A percentile compares a stretch with the other conserved stretches of the same genome.
Evolutionary conservation across 2,113 vertebrate species (phyloP).

Genomic region (Hylia prasina): DNA sequence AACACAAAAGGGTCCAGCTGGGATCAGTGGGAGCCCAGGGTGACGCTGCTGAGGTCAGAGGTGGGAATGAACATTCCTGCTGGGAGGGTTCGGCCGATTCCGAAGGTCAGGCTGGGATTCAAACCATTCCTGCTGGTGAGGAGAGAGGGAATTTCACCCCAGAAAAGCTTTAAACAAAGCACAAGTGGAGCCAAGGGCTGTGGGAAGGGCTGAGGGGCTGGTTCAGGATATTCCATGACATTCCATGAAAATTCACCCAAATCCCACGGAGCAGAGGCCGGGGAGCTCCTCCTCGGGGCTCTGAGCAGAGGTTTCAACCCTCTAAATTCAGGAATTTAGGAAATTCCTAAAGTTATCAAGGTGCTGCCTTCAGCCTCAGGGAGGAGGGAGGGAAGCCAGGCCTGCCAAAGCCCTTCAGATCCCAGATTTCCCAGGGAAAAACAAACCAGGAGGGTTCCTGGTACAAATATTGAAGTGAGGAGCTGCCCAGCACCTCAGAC

Average conservation of each 20-base stretch:
- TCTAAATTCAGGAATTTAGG: too few relatives aligned
- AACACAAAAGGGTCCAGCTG: not conserved
- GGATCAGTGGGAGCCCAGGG: not conserved
- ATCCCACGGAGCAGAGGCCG: not conserved
- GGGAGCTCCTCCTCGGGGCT: not conserved
- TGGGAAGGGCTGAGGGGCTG: not conserved
- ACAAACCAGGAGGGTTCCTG: not conserved
- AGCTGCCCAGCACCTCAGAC: not conserved
- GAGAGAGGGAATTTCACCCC: not conserved
- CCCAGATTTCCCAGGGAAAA: not conserved
- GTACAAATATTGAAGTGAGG: rapidly evolving
- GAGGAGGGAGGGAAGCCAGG: not conserved
- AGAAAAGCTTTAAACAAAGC: not conserved
- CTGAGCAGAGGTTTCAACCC: not conserved
- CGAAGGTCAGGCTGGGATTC: not conserved
- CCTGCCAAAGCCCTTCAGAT: not conserved
- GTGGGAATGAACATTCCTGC: not conserved
- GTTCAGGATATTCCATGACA: not conserved
- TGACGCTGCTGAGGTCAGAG: not conserved
- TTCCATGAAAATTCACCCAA: not conserved
- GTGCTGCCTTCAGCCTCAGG: not conserved
- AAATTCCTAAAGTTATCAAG: not conserved
- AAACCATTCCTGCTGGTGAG: not conserved
- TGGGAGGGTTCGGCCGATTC: not conserved
- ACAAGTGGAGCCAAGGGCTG: not conserved